Percentiles rank a stretch among this genome's conserved stretches.
phyloP scores from a whole-genome alignment of 2,797 vertebrate genomes.

The Dipus sagitta region DNA sequence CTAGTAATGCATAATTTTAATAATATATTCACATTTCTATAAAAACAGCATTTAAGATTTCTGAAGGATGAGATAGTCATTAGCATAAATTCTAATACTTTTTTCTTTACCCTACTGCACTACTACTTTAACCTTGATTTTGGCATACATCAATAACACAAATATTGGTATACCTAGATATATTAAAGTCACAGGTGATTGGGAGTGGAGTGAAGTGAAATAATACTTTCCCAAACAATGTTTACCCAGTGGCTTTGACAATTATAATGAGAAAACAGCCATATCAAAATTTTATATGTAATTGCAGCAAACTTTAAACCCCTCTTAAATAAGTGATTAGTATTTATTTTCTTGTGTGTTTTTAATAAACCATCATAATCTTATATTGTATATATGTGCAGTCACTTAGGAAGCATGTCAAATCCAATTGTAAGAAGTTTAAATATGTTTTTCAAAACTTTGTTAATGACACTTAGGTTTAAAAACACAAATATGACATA shows the following conservation, averaged over 20 bases:
- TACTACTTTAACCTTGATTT: neutral
- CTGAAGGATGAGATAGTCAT: neutral
- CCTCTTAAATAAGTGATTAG: neutral
- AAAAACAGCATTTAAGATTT: neutral
- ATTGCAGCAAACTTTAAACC: neutral
- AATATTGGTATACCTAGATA: neutral
- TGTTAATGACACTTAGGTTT: neutral
- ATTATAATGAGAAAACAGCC: neutral
- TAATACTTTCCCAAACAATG: neutral
- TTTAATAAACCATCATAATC: neutral
- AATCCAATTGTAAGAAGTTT: neutral
- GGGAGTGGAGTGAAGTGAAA: neutral
- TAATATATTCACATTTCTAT: neutral
- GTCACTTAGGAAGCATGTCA: neutral
- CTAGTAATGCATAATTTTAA: conserved; percentile 23
- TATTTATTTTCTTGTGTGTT: neutral
- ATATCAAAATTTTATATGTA: neutral
- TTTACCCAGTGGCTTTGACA: neutral
- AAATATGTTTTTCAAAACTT: neutral
- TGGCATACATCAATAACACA: neutral
- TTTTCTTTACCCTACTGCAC: neutral
- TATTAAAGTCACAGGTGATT: neutral
- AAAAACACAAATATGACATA: no score
- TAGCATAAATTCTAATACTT: conserved; percentile 7
- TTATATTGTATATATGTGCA: neutral